Evolutionary conservation across 2,888 invertebrate genomes (phyloP), one percentile per base, ranked within the genome.

Genomic region (Nysson spinosus): DNA sequence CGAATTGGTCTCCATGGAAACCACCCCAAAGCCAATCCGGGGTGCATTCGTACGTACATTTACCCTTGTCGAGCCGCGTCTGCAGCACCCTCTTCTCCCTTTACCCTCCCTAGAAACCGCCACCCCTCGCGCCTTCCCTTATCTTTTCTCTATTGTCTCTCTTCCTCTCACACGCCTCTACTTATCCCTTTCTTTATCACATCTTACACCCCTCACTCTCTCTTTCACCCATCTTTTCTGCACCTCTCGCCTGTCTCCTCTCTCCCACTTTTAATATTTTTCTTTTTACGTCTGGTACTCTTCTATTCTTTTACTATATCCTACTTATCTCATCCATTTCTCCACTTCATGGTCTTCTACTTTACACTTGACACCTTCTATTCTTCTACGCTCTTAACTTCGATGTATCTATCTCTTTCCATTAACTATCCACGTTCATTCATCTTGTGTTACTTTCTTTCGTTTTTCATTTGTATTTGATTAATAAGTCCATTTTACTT

Each of bases 21-120:
- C 82, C 78, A 73, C 77, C 81, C 82, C 77, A 80, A 78, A 80
- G 81, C 81, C 82, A 79, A 83, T 83, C 80, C 80, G 77, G 82
- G 83, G 80, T 83, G 81, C 81, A 82, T 80, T 83, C 76, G 83
- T 83, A 82, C 80, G 82, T 80, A 82, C 83, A 80, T 82, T 83
- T 80, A 81, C 81, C 80, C 81, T 77, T 78, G 73, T 79, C 74
- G 72, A 70, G 75, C 58, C 72, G 69, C 66, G 67, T 75, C 71
- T 77, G 71, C 69, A 72, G 72, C 73, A 58, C 55, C 51, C 67
- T 55, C 47, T 20, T 44, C 17, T 34, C 37, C 60, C 12, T 46
- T 52, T 40, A 28, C 58, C 14, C 49, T 51, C 44, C 35, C 57
- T 49, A 42, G 58, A 68, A 72, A 71, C 69, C 50, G 43, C 46